phyloP scores from a whole-genome alignment of 2,113 vertebrate species.

The Chionodraco myersi region DNA sequence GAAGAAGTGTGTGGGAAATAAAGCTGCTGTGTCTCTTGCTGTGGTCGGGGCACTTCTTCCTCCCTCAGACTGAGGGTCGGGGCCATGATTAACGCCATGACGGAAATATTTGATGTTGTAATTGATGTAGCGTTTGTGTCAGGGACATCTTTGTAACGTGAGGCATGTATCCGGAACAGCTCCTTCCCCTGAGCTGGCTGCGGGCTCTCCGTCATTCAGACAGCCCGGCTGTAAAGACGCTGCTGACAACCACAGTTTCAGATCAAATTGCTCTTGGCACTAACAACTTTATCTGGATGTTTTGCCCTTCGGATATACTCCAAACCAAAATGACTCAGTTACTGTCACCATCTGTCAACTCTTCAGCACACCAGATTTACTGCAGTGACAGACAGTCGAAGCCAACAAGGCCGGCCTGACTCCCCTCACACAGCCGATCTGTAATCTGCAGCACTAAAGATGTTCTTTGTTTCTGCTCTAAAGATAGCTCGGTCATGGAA shows the following conservation, averaged over 20 bases:
- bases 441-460: constrained; percentile 48
- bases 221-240: constrained; percentile 58
- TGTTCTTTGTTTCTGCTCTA: constrained; percentile 35
- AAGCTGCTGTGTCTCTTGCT: constrained; percentile 21
- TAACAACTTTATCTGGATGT: constrained; percentile 72
- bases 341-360: constrained; percentile 66
- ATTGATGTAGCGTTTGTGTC: constrained; percentile 40
- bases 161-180: constrained; percentile 35
- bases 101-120: constrained; percentile 35
- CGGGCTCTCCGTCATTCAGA: constrained; percentile 60
- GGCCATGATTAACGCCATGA: constrained; percentile 32
- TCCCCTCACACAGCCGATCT: constrained; percentile 36
- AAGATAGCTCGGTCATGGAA: constrained; percentile 13
- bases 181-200: constrained; percentile 46
- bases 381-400: constrained; percentile 54
- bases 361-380: constrained; percentile 54
- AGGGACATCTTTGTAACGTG: constrained; percentile 53
- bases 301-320: constrained; percentile 69
- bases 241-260: constrained; percentile 68
- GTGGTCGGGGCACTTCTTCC: neutral
- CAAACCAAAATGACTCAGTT: constrained; percentile 60
- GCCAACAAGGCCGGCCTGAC: constrained; percentile 51
- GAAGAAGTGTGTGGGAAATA: constrained; percentile 6
- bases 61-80: constrained; percentile 10
- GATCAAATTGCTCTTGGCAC: constrained; percentile 65